These are phyloP conservation scores for Myiagra hebetior DNA, from an alignment of 2,113 vertebrate genomes.

Conservation along the genomic window DNA sequence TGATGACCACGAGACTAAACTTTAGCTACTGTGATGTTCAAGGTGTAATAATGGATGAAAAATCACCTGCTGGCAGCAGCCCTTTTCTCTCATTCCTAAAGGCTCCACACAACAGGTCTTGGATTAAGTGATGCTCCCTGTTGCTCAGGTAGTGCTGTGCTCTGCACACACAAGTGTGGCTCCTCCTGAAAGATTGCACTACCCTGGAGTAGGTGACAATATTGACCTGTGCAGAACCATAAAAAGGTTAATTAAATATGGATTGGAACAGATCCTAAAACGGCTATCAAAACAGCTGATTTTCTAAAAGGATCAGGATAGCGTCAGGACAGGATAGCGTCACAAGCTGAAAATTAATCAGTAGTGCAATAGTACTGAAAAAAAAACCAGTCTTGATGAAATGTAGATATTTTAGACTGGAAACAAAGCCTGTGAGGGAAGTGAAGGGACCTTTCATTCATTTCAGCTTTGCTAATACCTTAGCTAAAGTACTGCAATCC, in stretches of 20 bases:
- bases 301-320: neutral
- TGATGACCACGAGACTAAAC: neutral
- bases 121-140: neutral
- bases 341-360: neutral
- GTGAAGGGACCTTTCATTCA: neutral
- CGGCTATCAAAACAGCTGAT: neutral
- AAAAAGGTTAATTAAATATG: neutral
- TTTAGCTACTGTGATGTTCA: neutral
- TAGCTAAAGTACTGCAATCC: neutral
- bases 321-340: neutral
- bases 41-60: neutral
- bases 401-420: neutral
- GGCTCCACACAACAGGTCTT: neutral
- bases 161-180: accelerated
- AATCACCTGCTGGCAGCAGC: neutral
- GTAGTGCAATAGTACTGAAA: neutral
- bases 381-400: neutral
- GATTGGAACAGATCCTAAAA: neutral
- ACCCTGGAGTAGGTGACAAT: neutral
- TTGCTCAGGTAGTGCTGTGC: neutral
- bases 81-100: neutral
- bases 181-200: neutral
- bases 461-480: neutral
- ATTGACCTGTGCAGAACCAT: neutral
- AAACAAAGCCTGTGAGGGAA: neutral